phyloP scores from a whole-genome alignment of 2,888 invertebrate species.

The Chamaedrilus cognettii region DNA sequence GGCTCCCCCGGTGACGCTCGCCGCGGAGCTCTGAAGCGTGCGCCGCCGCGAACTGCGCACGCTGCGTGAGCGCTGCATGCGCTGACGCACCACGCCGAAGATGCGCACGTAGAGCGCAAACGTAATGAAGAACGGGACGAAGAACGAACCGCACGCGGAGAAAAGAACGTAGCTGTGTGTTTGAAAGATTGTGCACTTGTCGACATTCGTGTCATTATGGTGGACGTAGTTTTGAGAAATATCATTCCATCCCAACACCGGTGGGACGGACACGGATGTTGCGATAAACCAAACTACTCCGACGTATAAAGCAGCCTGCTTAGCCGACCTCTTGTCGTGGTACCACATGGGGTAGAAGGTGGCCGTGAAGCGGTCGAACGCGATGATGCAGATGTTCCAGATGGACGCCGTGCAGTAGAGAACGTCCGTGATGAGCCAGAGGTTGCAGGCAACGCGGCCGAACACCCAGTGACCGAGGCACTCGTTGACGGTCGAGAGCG shows the following conservation, averaged over 20 bases:
- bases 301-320: constrained; percentile 53
- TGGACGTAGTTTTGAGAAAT: constrained; percentile 31
- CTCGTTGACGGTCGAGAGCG: constrained; percentile 55
- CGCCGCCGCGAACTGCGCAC: not conserved
- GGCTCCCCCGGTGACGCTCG: not conserved
- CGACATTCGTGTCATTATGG: constrained; percentile 38
- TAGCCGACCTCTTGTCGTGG: constrained; percentile 52
- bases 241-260: constrained; percentile 48
- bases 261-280: constrained; percentile 55
- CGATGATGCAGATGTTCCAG: constrained; percentile 59
- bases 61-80: constrained; percentile 26
- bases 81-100: constrained; percentile 50
- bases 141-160: constrained; percentile 58
- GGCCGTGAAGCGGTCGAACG: constrained; percentile 59
- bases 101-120: constrained; percentile 57
- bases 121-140: constrained; percentile 57
- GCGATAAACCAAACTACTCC: constrained; percentile 59
- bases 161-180: constrained; percentile 57
- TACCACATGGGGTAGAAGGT: constrained; percentile 57
- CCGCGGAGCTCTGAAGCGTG: not conserved
- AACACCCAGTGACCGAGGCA: constrained; percentile 59
- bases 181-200: constrained; percentile 55
- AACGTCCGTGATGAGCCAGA: constrained; percentile 62
- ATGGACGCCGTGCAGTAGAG: constrained; percentile 60
- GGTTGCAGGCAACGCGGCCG: constrained; percentile 55